These are phyloP conservation scores for Eupeodes corollae DNA, from an alignment of 1,140 invertebrate genomes.

Conservation along the genomic window DNA sequence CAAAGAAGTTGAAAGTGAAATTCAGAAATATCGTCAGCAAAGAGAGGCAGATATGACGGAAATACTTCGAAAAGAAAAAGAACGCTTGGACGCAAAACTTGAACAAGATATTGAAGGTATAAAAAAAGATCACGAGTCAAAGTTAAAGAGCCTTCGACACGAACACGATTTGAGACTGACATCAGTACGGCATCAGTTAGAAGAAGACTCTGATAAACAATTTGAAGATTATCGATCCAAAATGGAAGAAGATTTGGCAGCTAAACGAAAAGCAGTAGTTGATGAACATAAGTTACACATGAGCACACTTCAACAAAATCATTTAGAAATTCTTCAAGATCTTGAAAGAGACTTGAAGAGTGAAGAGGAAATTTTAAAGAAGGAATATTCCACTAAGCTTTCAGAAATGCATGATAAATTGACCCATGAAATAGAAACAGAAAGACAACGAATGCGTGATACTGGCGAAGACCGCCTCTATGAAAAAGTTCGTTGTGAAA, in stretches of 20 bases:
- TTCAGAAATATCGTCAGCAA: background rate
- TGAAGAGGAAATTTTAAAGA: constrained; percentile 47
- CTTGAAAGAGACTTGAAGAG: constrained; percentile 48
- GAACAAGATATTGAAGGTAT: constrained; percentile 29
- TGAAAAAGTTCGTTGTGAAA: constrained; percentile 59
- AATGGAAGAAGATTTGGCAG: constrained; percentile 38
- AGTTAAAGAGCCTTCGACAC: constrained; percentile 37
- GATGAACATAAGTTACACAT: constrained; percentile 40
- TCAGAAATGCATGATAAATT: constrained; percentile 49
- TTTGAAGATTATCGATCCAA: constrained; percentile 21
- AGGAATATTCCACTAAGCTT: constrained; percentile 52
- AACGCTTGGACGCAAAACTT: constrained; percentile 17
- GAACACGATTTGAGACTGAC: constrained; percentile 43
- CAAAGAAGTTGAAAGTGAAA: background rate
- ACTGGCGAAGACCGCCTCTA: constrained; percentile 42
- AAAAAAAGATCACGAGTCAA: constrained; percentile 35
- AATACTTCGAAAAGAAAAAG: constrained; percentile 10
- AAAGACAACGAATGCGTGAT: constrained; percentile 37
- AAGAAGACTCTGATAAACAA: constrained; percentile 39
- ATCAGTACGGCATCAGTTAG: constrained; percentile 41
- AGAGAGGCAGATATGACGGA: background rate
- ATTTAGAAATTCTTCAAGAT: constrained; percentile 42
- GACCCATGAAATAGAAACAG: constrained; percentile 45
- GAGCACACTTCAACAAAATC: constrained; percentile 41
- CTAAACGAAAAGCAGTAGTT: constrained; percentile 37